A percentile compares a stretch with the other conserved stretches of the same genome.
Evolutionary conservation across 35 echinoderm and acorn worm species (phyloP).

Genomic region (Amphiura filiformis): DNA sequence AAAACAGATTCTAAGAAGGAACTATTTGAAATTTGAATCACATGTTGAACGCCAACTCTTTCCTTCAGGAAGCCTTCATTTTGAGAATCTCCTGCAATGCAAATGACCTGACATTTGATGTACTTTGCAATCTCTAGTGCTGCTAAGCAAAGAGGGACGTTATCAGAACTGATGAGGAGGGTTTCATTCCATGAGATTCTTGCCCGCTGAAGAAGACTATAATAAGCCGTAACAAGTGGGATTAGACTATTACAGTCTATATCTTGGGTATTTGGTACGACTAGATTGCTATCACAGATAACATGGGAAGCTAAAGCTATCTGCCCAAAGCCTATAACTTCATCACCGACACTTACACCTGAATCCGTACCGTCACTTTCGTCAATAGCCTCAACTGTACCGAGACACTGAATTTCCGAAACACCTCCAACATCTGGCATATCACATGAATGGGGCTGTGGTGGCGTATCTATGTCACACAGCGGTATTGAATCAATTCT

Average conservation of each 20-base stretch:
- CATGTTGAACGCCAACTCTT: slow-evolving; percentile 29
- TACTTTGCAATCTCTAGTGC: slow-evolving; percentile 59
- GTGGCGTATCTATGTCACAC: no score
- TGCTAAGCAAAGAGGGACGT: slow-evolving; percentile 35
- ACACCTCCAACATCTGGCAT: no score
- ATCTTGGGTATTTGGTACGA: slow-evolving; percentile 49
- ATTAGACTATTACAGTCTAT: slow-evolving; percentile 20
- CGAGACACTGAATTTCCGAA: slow-evolving; percentile 50
- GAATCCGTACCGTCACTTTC: slow-evolving; percentile 31
- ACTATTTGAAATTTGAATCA: neutral
- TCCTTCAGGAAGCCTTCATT: slow-evolving; percentile 24
- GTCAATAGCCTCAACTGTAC: slow-evolving; percentile 62
- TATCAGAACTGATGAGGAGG: slow-evolving; percentile 53
- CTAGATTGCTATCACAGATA: slow-evolving; percentile 24
- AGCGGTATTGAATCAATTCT: slow-evolving; percentile 54
- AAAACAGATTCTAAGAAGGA: slow-evolving; percentile 44
- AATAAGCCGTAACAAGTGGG: slow-evolving; percentile 63
- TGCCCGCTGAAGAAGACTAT: slow-evolving; percentile 71
- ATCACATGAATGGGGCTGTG: no score
- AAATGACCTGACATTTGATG: slow-evolving; percentile 64
- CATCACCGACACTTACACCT: slow-evolving; percentile 39
- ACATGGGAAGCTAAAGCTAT: slow-evolving; percentile 59
- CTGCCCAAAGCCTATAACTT: slow-evolving; percentile 60
- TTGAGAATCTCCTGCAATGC: slow-evolving; percentile 11
- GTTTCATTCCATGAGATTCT: slow-evolving; percentile 56